These are phyloP conservation scores for Cephus nigrinus DNA, from an alignment of 2,888 invertebrate species.

Conservation along the genomic window DNA sequence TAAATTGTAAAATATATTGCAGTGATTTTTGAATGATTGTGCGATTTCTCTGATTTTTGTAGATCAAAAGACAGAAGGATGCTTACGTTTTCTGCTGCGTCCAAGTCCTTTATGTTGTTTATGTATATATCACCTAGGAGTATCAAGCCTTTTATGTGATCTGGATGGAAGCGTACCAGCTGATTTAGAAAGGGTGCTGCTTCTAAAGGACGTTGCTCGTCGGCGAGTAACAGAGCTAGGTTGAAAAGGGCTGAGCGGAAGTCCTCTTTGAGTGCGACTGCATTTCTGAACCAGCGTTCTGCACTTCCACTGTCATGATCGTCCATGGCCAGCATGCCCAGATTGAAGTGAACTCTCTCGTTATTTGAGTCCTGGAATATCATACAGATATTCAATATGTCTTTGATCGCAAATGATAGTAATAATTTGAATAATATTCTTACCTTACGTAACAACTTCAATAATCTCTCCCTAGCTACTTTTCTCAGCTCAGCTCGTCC, in stretches of 20 bases:
- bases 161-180: constrained; percentile 89
- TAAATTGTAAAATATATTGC: constrained; percentile 40
- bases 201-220: constrained; percentile 87
- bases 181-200: constrained; percentile 94
- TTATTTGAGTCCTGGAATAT: constrained; percentile 75
- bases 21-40: not conserved
- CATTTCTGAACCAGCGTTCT: constrained; percentile 90
- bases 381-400: constrained; percentile 13
- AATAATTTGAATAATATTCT: constrained; percentile 25
- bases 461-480: constrained; percentile 82
- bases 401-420: not conserved
- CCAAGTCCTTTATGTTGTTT: constrained; percentile 92
- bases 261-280: constrained; percentile 87
- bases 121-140: constrained; percentile 96
- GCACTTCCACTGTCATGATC: constrained; percentile 89
- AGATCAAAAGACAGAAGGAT: constrained; percentile 6
- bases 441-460: constrained; percentile 82
- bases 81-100: constrained; percentile 92
- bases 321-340: constrained; percentile 98
- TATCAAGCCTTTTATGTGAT: constrained; percentile 94
- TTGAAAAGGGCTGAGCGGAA: constrained; percentile 96
- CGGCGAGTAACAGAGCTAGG: constrained; percentile 88
- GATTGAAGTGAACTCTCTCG: constrained; percentile 93
- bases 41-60: not conserved
- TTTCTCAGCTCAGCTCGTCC: constrained; percentile 84